These are phyloP conservation scores for Gopherus evgoodei DNA, from an alignment of 2,113 vertebrate species.

Conservation along the genomic window DNA sequence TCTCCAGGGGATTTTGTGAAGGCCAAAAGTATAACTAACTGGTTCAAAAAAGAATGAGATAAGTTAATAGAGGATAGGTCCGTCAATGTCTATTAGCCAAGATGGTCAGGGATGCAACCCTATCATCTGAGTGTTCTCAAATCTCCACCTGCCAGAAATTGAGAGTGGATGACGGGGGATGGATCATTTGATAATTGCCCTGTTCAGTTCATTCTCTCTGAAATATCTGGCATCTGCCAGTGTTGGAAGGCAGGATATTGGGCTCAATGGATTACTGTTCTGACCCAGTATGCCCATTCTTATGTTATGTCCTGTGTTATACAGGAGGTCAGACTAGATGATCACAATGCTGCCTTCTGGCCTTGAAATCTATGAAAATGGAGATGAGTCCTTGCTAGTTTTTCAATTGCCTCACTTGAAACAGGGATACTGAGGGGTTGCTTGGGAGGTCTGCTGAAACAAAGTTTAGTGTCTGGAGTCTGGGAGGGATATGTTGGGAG, in stretches of 20 bases:
- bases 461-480: neutral
- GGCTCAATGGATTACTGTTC: neutral
- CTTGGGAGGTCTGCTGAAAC: neutral
- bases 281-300: too few relatives aligned
- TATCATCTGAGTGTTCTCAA: too few relatives aligned
- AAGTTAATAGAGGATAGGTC: too few relatives aligned
- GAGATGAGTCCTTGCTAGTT: neutral
- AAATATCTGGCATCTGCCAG: neutral
- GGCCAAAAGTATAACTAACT: too few relatives aligned
- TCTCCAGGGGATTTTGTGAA: too few relatives aligned
- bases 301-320: neutral
- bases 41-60: too few relatives aligned
- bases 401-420: neutral
- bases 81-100: too few relatives aligned
- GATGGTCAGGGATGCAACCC: too few relatives aligned
- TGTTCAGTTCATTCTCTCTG: neutral
- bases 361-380: neutral
- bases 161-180: too few relatives aligned
- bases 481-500: neutral
- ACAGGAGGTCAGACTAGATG: too few relatives aligned
- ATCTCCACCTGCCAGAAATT: too few relatives aligned
- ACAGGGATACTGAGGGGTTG: rapidly evolving
- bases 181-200: neutral
- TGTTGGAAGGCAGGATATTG: neutral
- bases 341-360: too few relatives aligned